Evolutionary conservation across 2,797 vertebrate genomes (phyloP).

Genomic region (Neoniphon sammara): DNA sequence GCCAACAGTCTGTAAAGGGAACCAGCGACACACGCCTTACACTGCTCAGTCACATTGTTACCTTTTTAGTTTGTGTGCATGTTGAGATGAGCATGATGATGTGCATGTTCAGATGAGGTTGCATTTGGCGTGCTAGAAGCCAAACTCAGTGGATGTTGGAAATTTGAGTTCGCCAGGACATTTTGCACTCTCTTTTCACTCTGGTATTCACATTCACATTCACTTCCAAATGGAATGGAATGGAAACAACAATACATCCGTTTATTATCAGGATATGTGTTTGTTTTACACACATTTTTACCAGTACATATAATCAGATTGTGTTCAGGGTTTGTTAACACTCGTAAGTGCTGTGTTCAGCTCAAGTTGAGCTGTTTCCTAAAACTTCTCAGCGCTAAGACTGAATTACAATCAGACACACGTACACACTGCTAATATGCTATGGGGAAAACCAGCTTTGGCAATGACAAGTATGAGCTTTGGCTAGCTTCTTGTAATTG

Average conservation of each 20-base stretch:
- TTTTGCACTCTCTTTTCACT: too few relatives aligned
- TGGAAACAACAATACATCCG: too few relatives aligned
- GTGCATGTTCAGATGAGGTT: not conserved
- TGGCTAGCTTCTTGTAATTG: not conserved
- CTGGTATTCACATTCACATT: too few relatives aligned
- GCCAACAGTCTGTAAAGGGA: not conserved
- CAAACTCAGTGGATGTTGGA: too few relatives aligned
- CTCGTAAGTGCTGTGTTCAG: not conserved
- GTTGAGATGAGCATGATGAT: not conserved
- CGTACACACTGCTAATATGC: not conserved
- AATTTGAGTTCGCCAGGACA: too few relatives aligned
- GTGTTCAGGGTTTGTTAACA: too few relatives aligned
- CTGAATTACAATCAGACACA: not conserved
- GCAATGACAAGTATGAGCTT: not conserved
- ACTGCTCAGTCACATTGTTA: not conserved
- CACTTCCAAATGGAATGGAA: too few relatives aligned
- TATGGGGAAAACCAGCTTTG: not conserved
- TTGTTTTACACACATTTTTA: too few relatives aligned
- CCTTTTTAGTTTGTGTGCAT: slow-evolving; percentile 5
- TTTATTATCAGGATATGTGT: too few relatives aligned
- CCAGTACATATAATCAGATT: too few relatives aligned
- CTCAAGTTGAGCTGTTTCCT: not conserved
- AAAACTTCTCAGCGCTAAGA: not conserved
- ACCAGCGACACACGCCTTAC: not conserved
- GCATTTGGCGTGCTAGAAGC: not conserved